Percentiles rank a stretch among this genome's conserved stretches.
These are phyloP conservation scores for Acleris laterana DNA, from an alignment of 2,888 invertebrate genomes.

Conservation along the genomic window DNA sequence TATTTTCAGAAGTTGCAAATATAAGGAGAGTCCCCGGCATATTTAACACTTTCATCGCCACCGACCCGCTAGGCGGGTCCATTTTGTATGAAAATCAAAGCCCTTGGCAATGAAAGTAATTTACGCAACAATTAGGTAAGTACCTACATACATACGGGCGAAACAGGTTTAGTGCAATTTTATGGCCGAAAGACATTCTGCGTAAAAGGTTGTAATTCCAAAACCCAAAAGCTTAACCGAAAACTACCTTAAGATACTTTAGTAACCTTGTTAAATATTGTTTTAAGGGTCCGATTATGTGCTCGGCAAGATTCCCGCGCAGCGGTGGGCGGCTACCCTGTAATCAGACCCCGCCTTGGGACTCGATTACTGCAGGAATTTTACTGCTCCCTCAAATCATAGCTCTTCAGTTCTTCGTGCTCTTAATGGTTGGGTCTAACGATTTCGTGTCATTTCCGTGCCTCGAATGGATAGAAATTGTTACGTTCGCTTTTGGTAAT, in stretches of 20 bases:
- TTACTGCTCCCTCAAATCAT: slow-evolving; percentile 80
- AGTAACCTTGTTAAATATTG: slow-evolving; percentile 47
- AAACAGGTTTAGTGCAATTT: too few relatives aligned
- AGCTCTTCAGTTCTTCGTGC: slow-evolving; percentile 54
- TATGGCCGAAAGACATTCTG: too few relatives aligned
- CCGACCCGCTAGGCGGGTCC: too few relatives aligned
- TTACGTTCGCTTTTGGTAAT: slow-evolving; percentile 61
- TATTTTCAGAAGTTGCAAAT: background rate
- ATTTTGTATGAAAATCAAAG: too few relatives aligned
- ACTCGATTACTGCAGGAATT: slow-evolving; percentile 75
- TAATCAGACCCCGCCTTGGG: slow-evolving; percentile 69
- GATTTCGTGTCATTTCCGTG: slow-evolving; percentile 74
- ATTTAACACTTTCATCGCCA: too few relatives aligned
- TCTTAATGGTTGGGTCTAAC: slow-evolving; percentile 66
- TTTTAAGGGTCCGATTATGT: slow-evolving; percentile 56
- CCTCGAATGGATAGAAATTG: slow-evolving; percentile 50
- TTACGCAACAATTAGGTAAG: too few relatives aligned
- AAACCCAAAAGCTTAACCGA: slow-evolving; percentile 11
- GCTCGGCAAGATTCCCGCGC: slow-evolving; percentile 58
- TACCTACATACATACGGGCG: too few relatives aligned
- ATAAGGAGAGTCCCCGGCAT: too few relatives aligned
- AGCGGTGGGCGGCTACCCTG: slow-evolving; percentile 77
- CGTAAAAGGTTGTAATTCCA: background rate
- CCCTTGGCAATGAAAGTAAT: too few relatives aligned
- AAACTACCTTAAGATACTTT: slow-evolving; percentile 7